These are phyloP conservation scores for Smutsia gigantea DNA, from an alignment of 2,797 vertebrate genomes.

Conservation along the genomic window DNA sequence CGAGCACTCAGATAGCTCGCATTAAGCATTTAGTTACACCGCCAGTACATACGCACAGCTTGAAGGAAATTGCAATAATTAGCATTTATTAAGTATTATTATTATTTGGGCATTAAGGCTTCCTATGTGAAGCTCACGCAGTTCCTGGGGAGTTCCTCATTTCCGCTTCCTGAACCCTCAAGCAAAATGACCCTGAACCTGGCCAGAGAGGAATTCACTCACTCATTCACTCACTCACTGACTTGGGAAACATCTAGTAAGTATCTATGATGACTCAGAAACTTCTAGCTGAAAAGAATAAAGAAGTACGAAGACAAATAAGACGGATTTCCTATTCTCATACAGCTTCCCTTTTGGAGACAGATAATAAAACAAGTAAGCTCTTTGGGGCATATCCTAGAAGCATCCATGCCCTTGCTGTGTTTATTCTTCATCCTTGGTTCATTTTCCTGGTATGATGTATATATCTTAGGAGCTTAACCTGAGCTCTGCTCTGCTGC, in stretches of 20 bases:
- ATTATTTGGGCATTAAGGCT: not conserved
- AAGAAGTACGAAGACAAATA: not conserved
- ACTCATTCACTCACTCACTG: not conserved
- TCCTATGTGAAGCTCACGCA: not conserved
- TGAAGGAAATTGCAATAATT: not conserved
- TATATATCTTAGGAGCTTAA: not conserved
- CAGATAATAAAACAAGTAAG: not conserved
- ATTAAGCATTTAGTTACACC: not conserved
- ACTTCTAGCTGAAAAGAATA: not conserved
- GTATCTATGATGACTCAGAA: not conserved
- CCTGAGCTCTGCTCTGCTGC: not conserved
- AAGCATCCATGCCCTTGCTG: not conserved
- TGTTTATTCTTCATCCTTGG: not conserved
- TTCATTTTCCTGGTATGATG: not conserved
- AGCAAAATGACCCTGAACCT: not conserved
- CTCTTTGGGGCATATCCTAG: not conserved
- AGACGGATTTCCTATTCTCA: not conserved
- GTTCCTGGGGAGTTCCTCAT: not conserved
- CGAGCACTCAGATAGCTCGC: not conserved
- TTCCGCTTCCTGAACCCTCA: not conserved
- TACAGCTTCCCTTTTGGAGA: not conserved
- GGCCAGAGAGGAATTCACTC: not conserved
- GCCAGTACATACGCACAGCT: not conserved
- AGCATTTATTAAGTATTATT: not conserved
- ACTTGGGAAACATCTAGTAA: not conserved